Conservation (phyloP, 2,113 vertebrate species). For the Mesembrinibis cayennensis region DNA sequence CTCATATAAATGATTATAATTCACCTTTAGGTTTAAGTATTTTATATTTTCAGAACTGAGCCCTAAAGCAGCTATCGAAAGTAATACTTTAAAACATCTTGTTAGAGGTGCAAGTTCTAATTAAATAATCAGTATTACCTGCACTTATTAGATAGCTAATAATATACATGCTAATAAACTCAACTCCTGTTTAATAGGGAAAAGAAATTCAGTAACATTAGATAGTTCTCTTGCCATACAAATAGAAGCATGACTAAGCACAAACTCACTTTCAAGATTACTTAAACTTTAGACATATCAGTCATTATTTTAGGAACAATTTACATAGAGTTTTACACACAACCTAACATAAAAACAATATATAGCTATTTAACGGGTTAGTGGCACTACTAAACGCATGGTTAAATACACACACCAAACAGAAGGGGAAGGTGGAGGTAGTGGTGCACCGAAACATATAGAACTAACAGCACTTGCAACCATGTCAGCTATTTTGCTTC, state of each 20-base stretch:
- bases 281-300: neutral
- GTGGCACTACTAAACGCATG: neutral
- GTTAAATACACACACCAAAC: neutral
- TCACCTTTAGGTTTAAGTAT: neutral
- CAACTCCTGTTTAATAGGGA: neutral
- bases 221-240: neutral
- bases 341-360: neutral
- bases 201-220: neutral
- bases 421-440: neutral
- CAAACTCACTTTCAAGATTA: neutral
- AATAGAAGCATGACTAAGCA: neutral
- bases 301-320: neutral
- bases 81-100: neutral
- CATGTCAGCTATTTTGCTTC: neutral
- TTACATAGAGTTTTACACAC: neutral
- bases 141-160: neutral
- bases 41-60: neutral
- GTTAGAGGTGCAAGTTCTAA: neutral
- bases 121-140: neutral
- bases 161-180: neutral
- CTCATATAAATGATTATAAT: neutral
- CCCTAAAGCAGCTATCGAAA: neutral
- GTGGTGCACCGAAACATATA: neutral
- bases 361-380: neutral
- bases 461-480: neutral